phyloP scores from a whole-genome alignment of 2,113 vertebrate genomes.

The Pristiophorus japonicus region DNA sequence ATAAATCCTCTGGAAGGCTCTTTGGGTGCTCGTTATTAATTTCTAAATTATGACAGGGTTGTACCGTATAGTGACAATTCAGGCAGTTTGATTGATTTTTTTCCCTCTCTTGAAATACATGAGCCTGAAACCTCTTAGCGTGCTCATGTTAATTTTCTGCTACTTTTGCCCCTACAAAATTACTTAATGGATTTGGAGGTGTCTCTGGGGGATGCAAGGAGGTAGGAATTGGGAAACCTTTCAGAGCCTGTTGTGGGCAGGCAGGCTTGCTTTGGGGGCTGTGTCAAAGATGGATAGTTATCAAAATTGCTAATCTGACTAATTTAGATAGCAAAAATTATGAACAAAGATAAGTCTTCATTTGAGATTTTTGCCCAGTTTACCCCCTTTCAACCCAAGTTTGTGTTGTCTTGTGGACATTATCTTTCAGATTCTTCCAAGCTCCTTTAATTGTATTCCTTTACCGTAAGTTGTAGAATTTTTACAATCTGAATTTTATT shows the following conservation, averaged over 20 bases:
- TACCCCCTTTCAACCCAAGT: neutral
- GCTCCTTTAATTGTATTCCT: neutral
- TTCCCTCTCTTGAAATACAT: conserved; percentile 70
- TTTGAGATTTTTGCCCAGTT: neutral
- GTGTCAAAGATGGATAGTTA: neutral
- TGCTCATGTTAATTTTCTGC: conserved; percentile 61
- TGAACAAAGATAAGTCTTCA: neutral
- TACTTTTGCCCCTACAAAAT: conserved; percentile 62
- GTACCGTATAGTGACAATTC: conserved; percentile 49
- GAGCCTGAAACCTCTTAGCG: conserved; percentile 58
- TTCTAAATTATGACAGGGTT: conserved; percentile 53
- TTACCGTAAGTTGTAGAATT: neutral
- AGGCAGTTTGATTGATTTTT: conserved; percentile 60
- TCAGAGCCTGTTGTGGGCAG: neutral
- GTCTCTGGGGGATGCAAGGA: conserved; percentile 54
- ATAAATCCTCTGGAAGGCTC: conserved; percentile 36
- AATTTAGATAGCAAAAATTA: neutral
- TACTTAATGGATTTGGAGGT: conserved; percentile 72
- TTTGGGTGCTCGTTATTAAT: conserved; percentile 52
- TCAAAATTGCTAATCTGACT: conserved; percentile 10
- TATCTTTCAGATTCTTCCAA: neutral
- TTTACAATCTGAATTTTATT: neutral
- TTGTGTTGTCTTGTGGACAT: neutral
- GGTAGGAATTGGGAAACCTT: conserved; percentile 39
- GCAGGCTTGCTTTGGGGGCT: neutral